Evolutionary conservation across 2,113 vertebrate species (phyloP), one percentile per base, ranked within the genome.

Genomic region (Rhabdornis inornatus): DNA sequence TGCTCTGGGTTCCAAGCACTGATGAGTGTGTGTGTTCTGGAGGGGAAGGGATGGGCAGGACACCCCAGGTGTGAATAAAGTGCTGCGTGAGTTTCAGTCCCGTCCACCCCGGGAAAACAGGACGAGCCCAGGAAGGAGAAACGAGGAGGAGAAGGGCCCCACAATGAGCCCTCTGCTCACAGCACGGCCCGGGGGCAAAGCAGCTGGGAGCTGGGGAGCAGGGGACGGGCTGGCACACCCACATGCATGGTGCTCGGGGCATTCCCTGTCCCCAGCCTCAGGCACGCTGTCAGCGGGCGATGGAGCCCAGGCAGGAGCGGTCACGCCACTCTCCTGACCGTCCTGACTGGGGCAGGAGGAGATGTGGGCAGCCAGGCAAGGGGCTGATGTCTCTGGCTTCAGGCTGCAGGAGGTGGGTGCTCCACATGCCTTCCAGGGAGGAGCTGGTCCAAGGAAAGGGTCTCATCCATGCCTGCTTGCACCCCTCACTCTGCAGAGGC

Each of bases 281-380:
- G 25, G 13, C 37, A 22, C 1, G 4, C 47, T 3, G 25, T 1
- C 49, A 47, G 59, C 39, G 2, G 45, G 47, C 2, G 14, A 8
- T 6, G 55, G 55, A 77, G 75, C 49, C 3, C 44, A 7, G 59
- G 15, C 23, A 19, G 80, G 55, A 45, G 45, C 23, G 9, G 57
- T 2, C 0, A 0, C 2, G 3, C 8, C 1, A 0, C 63, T 24
- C 37, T 42, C 61, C 37, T 5, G 27, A 5, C 0, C 6, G 55
- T 45, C 59, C 83, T 25, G 71, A 4, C 53, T 6, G 37, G 42
- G 35, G 57, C 37, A n/a, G 19, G 28, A 68, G 69, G 47, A 79
- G 56, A 39, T 1, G 7, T 20, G 44, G 64, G 53, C 84, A 84
- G 60, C 40, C 22, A 59, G 72, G 72, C 61, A 79, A 65, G 47